Conservation (phyloP, 1,140 invertebrate genomes). For the Archegozetes longisetosus region DNA sequence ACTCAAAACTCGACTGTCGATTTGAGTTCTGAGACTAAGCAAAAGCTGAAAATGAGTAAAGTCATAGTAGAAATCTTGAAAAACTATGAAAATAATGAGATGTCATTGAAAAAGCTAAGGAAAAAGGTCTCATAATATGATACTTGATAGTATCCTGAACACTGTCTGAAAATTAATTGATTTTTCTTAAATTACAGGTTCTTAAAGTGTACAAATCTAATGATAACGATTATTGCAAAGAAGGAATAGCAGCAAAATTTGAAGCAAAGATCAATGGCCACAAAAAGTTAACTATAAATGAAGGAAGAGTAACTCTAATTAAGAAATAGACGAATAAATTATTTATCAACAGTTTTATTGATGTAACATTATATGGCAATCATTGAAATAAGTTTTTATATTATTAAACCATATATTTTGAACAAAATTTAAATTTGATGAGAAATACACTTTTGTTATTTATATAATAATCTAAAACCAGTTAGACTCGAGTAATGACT, state of each 20-base stretch:
- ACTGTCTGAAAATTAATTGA: neutral
- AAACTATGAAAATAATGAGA: neutral
- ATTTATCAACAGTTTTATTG: too few species aligned
- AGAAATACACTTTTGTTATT: too few species aligned
- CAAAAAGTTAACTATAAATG: neutral
- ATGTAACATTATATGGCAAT: too few species aligned
- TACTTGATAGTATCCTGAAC: too few species aligned
- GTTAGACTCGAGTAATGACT: too few species aligned
- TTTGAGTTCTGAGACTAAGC: neutral
- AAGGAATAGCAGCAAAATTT: neutral
- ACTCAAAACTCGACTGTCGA: neutral
- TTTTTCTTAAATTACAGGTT: neutral
- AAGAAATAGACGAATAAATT: too few species aligned
- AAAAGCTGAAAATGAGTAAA: slow-evolving; percentile 6
- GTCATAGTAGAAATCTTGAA: neutral
- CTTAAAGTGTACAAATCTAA: neutral
- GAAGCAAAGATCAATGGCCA: neutral
- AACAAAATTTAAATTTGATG: too few species aligned
- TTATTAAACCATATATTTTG: too few species aligned
- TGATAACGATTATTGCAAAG: neutral
- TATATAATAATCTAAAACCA: too few species aligned
- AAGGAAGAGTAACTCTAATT: neutral
- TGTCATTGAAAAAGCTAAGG: neutral
- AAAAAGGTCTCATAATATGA: slow-evolving; percentile 9
- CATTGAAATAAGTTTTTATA: too few species aligned